Percentiles rank a stretch among this genome's conserved stretches.
Evolutionary conservation across 2,113 vertebrate species (phyloP).

Genomic region (Sceloporus tristichus): DNA sequence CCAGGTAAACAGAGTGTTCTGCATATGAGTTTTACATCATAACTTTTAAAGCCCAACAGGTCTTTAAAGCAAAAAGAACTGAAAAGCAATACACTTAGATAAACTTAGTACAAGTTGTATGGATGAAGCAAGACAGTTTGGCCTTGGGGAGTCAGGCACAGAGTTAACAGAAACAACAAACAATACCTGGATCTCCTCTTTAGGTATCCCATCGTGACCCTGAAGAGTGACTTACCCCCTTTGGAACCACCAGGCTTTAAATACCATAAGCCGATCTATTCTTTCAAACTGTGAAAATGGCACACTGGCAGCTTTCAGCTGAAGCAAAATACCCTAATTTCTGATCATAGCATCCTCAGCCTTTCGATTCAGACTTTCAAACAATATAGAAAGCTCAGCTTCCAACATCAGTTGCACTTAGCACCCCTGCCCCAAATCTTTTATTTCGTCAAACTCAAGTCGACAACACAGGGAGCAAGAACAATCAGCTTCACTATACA

Average conservation of each 20-base stretch:
- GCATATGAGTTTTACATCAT: not conserved
- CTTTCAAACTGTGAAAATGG: conserved; percentile 27
- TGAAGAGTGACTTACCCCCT: not conserved
- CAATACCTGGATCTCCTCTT: not conserved
- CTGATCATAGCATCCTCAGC: not conserved
- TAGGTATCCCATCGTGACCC: not conserved
- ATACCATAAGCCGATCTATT: conserved; percentile 18
- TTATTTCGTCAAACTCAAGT: conserved; percentile 7
- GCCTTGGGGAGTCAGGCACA: not conserved
- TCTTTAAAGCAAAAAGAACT: not conserved
- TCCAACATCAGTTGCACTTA: not conserved
- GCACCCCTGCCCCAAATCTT: not conserved
- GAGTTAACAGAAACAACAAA: not conserved
- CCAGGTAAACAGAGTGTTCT: not conserved
- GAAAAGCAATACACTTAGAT: not conserved
- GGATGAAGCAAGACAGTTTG: not conserved
- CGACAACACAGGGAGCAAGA: not conserved
- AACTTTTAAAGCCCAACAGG: not conserved
- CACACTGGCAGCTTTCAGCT: not conserved
- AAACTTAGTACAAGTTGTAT: not conserved
- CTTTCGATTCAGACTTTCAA: not conserved
- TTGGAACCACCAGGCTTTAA: not conserved
- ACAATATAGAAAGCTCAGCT: not conserved
- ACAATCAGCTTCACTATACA: not conserved
- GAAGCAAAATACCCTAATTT: conserved; percentile 18